These are phyloP conservation scores for Folsomia manolachei DNA, from an alignment of 2,888 invertebrate species.

Conservation along the genomic window DNA sequence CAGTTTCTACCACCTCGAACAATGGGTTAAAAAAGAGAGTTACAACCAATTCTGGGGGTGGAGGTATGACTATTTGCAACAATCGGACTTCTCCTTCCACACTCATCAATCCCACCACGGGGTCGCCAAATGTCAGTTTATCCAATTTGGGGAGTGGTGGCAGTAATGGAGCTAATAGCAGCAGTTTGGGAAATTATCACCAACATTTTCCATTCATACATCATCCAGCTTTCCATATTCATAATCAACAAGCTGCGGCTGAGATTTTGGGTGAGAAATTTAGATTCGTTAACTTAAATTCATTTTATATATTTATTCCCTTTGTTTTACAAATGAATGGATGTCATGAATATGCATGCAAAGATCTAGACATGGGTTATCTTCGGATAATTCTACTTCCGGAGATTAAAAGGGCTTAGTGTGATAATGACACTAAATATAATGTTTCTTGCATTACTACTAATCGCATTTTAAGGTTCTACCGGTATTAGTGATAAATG, in stretches of 20 bases:
- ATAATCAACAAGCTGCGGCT: constrained; percentile 48
- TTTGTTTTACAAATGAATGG: no score
- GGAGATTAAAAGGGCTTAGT: not conserved
- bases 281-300: no score
- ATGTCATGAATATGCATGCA: no score
- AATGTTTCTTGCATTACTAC: no score
- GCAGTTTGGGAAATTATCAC: no score
- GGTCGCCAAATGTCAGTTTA: not conserved
- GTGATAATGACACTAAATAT: not conserved
- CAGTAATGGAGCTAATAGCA: not conserved
- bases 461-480: no score
- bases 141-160: not conserved
- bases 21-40: constrained; percentile 2
- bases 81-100: constrained; percentile 23
- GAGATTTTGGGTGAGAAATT: constrained; percentile 50
- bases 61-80: constrained; percentile 2
- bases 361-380: no score
- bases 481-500: no score
- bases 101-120: constrained; percentile 17
- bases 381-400: no score
- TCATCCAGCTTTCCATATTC: constrained; percentile 49
- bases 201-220: constrained; percentile 49
- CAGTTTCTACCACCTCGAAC: not conserved
- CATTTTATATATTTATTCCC: not conserved
- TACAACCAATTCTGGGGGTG: not conserved